Percentiles rank a stretch among this genome's conserved stretches.
Conservation (phyloP, 1,140 invertebrate genomes). For the Trialeurodes vaporariorum region DNA sequence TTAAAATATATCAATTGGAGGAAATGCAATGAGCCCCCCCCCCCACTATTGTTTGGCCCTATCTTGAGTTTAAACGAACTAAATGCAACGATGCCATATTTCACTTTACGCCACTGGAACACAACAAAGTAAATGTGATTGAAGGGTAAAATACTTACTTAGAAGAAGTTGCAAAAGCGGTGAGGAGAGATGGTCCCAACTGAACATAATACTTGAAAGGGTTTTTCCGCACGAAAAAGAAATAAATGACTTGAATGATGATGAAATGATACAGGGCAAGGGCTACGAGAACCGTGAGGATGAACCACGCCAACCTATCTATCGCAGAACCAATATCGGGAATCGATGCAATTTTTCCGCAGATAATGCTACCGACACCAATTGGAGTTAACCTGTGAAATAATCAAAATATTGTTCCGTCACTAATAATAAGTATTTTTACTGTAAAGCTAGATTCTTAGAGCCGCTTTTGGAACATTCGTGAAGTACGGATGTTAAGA, state of each 20-base stretch:
- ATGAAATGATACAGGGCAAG: conserved; percentile 79
- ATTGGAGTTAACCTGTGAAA: conserved; percentile 79
- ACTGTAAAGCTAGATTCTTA: too few species aligned
- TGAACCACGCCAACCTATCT: conserved; percentile 74
- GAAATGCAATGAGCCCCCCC: too few species aligned
- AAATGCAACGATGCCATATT: too few species aligned
- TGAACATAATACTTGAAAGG: conserved; percentile 77
- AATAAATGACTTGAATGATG: conserved; percentile 73
- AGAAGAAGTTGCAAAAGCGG: conserved; percentile 85
- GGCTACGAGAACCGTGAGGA: conserved; percentile 71
- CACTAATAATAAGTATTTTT: too few species aligned
- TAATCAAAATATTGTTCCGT: too few species aligned
- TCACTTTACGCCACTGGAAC: too few species aligned
- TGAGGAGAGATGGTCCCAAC: conserved; percentile 72
- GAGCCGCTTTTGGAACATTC: too few species aligned
- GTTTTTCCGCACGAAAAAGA: conserved; percentile 70
- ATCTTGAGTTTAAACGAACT: too few species aligned
- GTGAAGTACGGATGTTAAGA: too few species aligned
- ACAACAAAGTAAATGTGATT: neutral
- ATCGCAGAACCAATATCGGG: conserved; percentile 64
- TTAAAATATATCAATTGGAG: too few species aligned
- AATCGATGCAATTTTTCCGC: conserved; percentile 77
- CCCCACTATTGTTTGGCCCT: too few species aligned
- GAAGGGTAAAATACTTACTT: conserved; percentile 65
- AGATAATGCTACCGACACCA: conserved; percentile 82